phyloP scores from a whole-genome alignment of 1,140 invertebrate genomes.

The Lepidostoma basale region DNA sequence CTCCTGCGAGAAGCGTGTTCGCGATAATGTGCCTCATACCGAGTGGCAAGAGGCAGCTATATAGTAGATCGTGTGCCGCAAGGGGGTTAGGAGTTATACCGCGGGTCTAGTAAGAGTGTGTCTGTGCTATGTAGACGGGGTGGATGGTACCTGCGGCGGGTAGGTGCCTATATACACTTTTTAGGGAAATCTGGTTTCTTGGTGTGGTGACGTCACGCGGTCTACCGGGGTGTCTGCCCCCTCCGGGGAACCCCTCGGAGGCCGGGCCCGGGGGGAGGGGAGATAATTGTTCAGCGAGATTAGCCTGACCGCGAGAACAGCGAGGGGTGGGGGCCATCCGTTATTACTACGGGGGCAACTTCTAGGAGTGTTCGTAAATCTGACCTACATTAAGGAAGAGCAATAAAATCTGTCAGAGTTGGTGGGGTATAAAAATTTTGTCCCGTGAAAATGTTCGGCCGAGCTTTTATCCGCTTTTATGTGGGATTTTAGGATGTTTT shows the following conservation, averaged over 20 bases:
- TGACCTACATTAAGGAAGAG: slow-evolving; percentile 16
- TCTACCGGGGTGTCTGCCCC: slow-evolving; percentile 35
- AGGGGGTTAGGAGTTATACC: not conserved
- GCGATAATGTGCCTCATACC: no score
- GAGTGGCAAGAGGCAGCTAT: no score
- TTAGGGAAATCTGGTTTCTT: slow-evolving; percentile 41
- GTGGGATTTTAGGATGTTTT: no score
- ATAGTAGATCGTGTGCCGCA: not conserved
- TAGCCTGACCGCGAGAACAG: slow-evolving; percentile 34
- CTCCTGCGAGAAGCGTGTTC: no score
- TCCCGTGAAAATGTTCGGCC: no score
- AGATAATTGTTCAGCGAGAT: slow-evolving; percentile 44
- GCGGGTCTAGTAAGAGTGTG: slow-evolving; percentile 12
- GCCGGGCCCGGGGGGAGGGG: slow-evolving; percentile 28
- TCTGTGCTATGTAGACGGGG: not conserved
- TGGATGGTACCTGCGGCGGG: not conserved
- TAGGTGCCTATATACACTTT: slow-evolving; percentile 30
- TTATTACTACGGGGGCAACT: slow-evolving; percentile 6
- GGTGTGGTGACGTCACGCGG: slow-evolving; percentile 36
- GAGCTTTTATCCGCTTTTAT: no score
- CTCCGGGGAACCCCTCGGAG: slow-evolving; percentile 19
- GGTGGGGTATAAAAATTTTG: no score
- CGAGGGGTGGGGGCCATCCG: slow-evolving; percentile 3
- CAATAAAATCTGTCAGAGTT: no score
- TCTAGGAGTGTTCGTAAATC: not conserved